Conservation (phyloP, 1,140 invertebrate species). For the Popillia japonica region DNA sequence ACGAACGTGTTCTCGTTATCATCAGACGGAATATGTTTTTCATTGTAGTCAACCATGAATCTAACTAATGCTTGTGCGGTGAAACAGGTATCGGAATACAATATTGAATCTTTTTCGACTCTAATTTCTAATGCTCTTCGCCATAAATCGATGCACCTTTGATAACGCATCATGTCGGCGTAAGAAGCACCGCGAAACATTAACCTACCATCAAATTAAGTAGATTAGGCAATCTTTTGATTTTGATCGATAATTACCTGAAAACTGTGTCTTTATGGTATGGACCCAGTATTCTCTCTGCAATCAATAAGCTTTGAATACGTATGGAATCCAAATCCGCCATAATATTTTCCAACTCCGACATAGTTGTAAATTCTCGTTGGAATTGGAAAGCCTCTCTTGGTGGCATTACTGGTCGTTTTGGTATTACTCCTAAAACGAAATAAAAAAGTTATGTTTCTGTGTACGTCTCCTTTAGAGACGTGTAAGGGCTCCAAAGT, state of each 20-base stretch:
- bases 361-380: conserved; percentile 74
- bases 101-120: conserved; percentile 74
- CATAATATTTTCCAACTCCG: conserved; percentile 76
- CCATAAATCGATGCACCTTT: conserved; percentile 88
- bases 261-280: conserved; percentile 88
- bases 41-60: conserved; percentile 80
- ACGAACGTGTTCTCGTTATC: conserved; percentile 64
- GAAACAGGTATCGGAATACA: conserved; percentile 79
- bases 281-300: conserved; percentile 81
- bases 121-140: conserved; percentile 79
- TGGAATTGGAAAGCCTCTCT: conserved; percentile 70
- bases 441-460: too few species aligned
- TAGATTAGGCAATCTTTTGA: too few species aligned
- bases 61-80: conserved; percentile 81
- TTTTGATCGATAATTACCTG: conserved; percentile 59
- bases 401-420: conserved; percentile 66
- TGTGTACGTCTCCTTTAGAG: too few species aligned
- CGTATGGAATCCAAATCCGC: conserved; percentile 82
- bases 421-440: conserved; percentile 54
- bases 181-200: conserved; percentile 81
- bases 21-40: conserved; percentile 66
- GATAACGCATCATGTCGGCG: conserved; percentile 84
- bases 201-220: conserved; percentile 47
- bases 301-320: conserved; percentile 84
- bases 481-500: too few species aligned